Evolutionary conservation across 2,888 invertebrate species (phyloP).

Genomic region (Caenorhabditis sp.): DNA sequence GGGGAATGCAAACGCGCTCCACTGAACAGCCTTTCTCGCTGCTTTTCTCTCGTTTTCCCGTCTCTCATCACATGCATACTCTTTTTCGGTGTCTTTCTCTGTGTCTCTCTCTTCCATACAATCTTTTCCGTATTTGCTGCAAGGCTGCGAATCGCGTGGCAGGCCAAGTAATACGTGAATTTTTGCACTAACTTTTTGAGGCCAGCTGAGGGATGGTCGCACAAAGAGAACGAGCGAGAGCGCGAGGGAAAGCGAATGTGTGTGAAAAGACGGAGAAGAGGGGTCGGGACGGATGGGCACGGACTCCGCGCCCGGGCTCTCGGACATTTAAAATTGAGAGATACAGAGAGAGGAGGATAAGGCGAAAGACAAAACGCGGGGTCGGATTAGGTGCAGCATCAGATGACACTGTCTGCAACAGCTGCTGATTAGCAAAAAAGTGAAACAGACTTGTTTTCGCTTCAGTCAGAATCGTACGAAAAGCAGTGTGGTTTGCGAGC

Average conservation of each 20-base stretch:
- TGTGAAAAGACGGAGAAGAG: not conserved
- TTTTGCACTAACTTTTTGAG: conserved; percentile 56
- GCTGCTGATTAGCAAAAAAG: conserved; percentile 25
- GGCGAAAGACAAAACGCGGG: not conserved
- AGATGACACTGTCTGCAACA: conserved; percentile 19
- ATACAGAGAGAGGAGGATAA: not conserved
- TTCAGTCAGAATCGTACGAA: conserved; percentile 8
- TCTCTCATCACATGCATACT: not conserved
- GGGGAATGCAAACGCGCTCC: conserved; percentile 26
- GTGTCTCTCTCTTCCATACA: not conserved
- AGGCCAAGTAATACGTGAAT: conserved; percentile 44
- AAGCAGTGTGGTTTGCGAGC: conserved; percentile 27
- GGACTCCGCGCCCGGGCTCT: not conserved
- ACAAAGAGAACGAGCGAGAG: conserved; percentile 37
- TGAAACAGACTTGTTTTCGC: conserved; percentile 37
- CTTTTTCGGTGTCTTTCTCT: conserved; percentile 1
- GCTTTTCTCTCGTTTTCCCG: conserved; percentile 12
- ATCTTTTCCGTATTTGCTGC: conserved; percentile 1
- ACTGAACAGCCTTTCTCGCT: conserved; percentile 17
- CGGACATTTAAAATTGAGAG: too few relatives aligned
- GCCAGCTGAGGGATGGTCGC: conserved; percentile 43
- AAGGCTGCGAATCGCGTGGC: conserved; percentile 12
- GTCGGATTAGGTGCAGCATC: conserved; percentile 13
- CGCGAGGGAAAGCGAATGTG: conserved; percentile 22
- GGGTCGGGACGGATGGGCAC: not conserved